These are phyloP conservation scores for Araneus ventricosus DNA, from an alignment of 1,140 invertebrate species.

Conservation along the genomic window DNA sequence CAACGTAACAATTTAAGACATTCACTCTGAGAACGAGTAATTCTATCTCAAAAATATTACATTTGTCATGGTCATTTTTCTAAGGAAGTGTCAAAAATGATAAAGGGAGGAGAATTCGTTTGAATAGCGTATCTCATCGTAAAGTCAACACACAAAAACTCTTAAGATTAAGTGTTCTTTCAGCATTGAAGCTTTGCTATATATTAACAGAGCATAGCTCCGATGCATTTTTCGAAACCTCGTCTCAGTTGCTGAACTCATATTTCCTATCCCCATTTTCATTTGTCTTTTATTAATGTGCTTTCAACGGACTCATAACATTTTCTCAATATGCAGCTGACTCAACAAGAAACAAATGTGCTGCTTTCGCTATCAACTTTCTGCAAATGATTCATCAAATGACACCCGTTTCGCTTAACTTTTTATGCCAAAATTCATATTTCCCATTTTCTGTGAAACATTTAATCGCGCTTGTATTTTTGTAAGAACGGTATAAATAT, in stretches of 20 bases:
- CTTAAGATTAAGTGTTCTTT: background rate
- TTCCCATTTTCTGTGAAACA: background rate
- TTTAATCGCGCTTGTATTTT: background rate
- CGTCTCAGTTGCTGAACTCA: conserved; percentile 8
- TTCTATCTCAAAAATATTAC: background rate
- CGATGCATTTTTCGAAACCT: background rate
- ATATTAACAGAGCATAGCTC: background rate
- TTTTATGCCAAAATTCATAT: background rate
- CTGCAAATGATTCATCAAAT: background rate
- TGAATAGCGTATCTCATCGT: background rate
- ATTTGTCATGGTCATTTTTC: background rate
- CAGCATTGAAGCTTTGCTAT: background rate
- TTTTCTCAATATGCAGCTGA: conserved; percentile 9
- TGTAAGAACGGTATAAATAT: background rate
- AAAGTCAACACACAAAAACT: background rate
- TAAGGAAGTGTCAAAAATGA: background rate
- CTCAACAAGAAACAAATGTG: background rate
- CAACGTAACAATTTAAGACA: background rate
- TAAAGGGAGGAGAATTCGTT: background rate
- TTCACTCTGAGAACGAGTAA: background rate
- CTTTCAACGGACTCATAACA: conserved; percentile 26
- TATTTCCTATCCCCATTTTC: background rate
- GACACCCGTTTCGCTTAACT: background rate
- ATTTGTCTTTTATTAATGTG: background rate
- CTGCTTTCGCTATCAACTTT: background rate